Evolutionary conservation across 2,113 vertebrate genomes (phyloP), one percentile per base, ranked within the genome.

Genomic region (Oostethus manadensis): DNA sequence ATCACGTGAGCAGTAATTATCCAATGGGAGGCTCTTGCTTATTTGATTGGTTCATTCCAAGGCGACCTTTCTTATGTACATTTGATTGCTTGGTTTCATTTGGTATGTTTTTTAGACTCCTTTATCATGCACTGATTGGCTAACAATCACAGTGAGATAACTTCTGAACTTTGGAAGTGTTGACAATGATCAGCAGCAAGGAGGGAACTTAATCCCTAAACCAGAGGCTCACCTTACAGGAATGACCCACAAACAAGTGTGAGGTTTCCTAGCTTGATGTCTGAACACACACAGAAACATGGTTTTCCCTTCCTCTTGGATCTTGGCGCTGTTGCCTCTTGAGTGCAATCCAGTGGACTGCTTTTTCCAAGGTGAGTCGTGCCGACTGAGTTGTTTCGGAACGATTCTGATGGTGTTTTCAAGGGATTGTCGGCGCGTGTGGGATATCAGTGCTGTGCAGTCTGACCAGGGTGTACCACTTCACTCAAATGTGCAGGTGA

Each of bases 351-450:
- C 91, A 66, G 33, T 91, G 20, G 87, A 93, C 9, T 64, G 77
- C 0, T 23, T 93, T 51, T 73, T 93, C 68, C 90, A 89, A 89
- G 93, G 93, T 95, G 87, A 91, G 78, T 59, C 56, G 10, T 55
- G 8, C 13, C 7, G 21, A 42, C 14, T 42, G 7, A 17, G 18
- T 15, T 2, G 11, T 40, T 13, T 40, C 2, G 51, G 17, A 18
- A 35, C 11, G 46, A 18, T 16, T 51, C 11, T 48, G 6, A 2
- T 42, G 42, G 14, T 71, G 14, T 70, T 62, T 33, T 23, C 9
- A 66, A 95, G 94, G 94, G 66, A 14, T 95, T 17, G 67, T 93
- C 21, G 91, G 91, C 5, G 91, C 94, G 35, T 92, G 91, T 10
- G 93, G 91, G 0, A 60, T 93, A 71, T 91, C 87, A 0, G 81